phyloP scores from a whole-genome alignment of 2,113 vertebrate genomes.

The Cepphus grylle region DNA sequence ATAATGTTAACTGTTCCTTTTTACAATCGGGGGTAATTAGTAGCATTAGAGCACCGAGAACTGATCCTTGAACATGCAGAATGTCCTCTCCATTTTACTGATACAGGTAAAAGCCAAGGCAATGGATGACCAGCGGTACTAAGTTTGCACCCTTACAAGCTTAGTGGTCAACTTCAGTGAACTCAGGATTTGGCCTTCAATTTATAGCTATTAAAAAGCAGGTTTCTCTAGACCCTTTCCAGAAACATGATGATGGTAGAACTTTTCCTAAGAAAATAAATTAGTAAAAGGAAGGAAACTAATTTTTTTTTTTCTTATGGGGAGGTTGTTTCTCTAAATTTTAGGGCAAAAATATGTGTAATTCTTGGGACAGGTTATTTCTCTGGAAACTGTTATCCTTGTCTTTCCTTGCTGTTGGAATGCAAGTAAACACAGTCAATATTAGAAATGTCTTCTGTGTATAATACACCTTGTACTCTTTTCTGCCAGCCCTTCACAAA shows the following conservation, averaged over 20 bases:
- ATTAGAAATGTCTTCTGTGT: neutral
- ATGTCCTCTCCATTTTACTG: neutral
- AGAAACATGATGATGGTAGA: neutral
- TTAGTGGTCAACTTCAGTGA: neutral
- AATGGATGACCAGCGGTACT: neutral
- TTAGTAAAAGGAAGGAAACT: neutral
- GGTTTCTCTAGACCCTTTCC: neutral
- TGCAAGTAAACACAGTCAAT: neutral
- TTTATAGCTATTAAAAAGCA: neutral
- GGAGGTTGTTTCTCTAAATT: neutral
- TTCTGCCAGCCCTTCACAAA: neutral
- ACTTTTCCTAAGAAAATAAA: neutral
- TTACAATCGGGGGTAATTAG: neutral
- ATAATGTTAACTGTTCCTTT: neutral
- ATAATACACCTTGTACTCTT: neutral
- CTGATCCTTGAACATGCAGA: neutral
- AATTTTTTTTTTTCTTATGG: neutral
- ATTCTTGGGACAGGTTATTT: neutral
- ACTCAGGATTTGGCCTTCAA: neutral
- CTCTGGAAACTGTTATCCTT: neutral
- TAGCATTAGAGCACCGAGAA: neutral
- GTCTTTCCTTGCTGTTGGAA: neutral
- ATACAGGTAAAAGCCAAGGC: neutral
- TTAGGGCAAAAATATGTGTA: neutral
- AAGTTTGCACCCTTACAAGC: neutral